Percentiles rank a stretch among this genome's conserved stretches.
Conservation (phyloP, 2,888 invertebrate genomes). For the Volucella zonaria region DNA sequence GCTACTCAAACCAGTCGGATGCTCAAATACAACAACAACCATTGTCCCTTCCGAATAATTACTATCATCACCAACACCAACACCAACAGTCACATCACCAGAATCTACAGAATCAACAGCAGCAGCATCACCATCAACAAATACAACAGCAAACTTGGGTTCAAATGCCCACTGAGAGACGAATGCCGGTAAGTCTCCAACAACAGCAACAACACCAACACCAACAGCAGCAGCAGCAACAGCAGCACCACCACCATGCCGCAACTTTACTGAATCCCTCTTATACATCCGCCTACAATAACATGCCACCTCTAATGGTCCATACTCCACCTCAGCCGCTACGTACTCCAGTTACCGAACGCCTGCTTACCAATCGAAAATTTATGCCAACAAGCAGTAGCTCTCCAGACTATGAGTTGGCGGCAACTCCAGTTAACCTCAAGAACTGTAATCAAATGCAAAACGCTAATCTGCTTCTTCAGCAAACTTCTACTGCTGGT, state of each 20-base stretch:
- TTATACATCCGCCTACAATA: constrained; percentile 60
- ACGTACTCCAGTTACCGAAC: constrained; percentile 52
- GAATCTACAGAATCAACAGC: constrained; percentile 47
- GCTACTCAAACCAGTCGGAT: constrained; percentile 54
- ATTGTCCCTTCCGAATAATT: constrained; percentile 57
- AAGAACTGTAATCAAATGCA: constrained; percentile 68
- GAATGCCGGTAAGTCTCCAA: constrained; percentile 34
- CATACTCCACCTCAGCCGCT: constrained; percentile 62
- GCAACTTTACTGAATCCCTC: constrained; percentile 57
- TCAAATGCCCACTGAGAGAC: constrained; percentile 43
- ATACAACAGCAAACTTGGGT: constrained; percentile 60
- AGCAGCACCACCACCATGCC: constrained; percentile 48
- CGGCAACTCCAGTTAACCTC: constrained; percentile 44
- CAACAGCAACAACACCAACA: constrained; percentile 52
- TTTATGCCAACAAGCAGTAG: constrained; percentile 65
- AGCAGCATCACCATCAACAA: constrained; percentile 52
- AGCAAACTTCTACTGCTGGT: constrained; percentile 54
- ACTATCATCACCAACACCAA: constrained; percentile 61
- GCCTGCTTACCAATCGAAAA: constrained; percentile 63
- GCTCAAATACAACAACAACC: constrained; percentile 65
- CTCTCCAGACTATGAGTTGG: constrained; percentile 64
- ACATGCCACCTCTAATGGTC: constrained; percentile 63
- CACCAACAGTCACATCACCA: constrained; percentile 51
- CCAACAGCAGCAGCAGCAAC: constrained; percentile 36
- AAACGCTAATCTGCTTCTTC: constrained; percentile 65